Conservation (phyloP, 2,113 vertebrate genomes). For the Furnarius figulus region DNA sequence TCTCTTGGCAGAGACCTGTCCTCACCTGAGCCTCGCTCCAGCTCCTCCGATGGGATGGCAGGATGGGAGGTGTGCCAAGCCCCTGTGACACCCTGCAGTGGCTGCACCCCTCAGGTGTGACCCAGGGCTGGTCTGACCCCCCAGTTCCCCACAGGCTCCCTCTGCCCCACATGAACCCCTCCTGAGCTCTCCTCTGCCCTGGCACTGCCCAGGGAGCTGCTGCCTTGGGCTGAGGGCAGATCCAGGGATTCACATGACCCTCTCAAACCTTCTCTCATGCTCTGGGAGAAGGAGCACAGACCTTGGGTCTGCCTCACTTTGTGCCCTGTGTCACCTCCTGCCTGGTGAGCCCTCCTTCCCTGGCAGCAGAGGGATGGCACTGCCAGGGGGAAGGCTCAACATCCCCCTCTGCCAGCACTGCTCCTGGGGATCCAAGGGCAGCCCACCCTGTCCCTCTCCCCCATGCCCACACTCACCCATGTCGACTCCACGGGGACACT, state of each 20-base stretch:
- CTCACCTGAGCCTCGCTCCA: not conserved
- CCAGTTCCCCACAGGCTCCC: not conserved
- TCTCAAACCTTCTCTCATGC: not conserved
- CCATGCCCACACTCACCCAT: not conserved
- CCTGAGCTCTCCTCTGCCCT: not conserved
- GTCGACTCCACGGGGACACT: not conserved
- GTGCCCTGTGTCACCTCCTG: not conserved
- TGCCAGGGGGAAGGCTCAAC: not conserved
- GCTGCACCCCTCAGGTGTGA: too few species aligned
- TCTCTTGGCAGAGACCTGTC: not conserved
- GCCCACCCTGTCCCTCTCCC: not conserved
- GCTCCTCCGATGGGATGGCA: fast-evolving
- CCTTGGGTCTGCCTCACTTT: not conserved
- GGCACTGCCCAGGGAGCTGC: not conserved
- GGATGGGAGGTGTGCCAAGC: fast-evolving
- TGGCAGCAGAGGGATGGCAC: fast-evolving
- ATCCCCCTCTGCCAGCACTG: not conserved
- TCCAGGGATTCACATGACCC: not conserved
- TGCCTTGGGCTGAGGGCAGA: not conserved
- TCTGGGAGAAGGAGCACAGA: not conserved
- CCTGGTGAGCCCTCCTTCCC: not conserved
- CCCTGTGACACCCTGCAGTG: too few species aligned
- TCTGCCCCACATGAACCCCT: not conserved
- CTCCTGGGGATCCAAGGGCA: not conserved
- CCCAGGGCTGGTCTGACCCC: not conserved